phyloP scores from a whole-genome alignment of 2,888 invertebrate genomes.

The Blastobasis adustella region DNA sequence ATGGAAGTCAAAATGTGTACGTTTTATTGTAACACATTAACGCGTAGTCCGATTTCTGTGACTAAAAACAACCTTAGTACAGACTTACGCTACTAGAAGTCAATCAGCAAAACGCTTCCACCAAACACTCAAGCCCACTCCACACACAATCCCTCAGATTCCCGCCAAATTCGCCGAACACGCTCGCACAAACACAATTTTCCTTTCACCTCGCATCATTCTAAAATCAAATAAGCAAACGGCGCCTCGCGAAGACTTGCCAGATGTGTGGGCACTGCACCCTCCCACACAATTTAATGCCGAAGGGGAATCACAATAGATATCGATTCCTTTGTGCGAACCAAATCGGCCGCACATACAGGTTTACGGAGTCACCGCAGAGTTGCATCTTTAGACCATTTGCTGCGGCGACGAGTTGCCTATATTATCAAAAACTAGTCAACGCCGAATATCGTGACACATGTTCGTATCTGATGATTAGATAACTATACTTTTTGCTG shows the following conservation, averaged over 20 bases:
- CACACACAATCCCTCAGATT: slow-evolving; percentile 1
- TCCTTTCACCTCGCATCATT: slow-evolving; percentile 30
- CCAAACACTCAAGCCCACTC: not conserved
- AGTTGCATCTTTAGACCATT: slow-evolving; percentile 2
- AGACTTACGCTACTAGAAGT: too few relatives aligned
- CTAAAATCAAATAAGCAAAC: slow-evolving; percentile 58
- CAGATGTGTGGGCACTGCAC: slow-evolving; percentile 51
- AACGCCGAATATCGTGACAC: too few relatives aligned
- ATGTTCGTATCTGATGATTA: too few relatives aligned
- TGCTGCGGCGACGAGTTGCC: too few relatives aligned
- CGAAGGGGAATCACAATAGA: slow-evolving; percentile 57
- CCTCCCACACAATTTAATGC: slow-evolving; percentile 61
- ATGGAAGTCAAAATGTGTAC: too few relatives aligned
- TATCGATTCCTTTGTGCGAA: slow-evolving; percentile 55
- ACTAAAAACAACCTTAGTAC: not conserved
- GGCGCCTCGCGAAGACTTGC: slow-evolving; percentile 55
- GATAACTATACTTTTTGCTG: too few relatives aligned
- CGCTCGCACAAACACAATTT: slow-evolving; percentile 26
- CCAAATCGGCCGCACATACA: slow-evolving; percentile 47
- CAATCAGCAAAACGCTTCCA: not conserved
- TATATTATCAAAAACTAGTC: too few relatives aligned
- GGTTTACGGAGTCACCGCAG: slow-evolving; percentile 43
- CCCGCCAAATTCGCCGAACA: slow-evolving; percentile 1
- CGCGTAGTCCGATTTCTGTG: too few relatives aligned
- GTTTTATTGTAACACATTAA: too few relatives aligned